Conservation (phyloP, 2,888 invertebrate species). For the Quadriops clusia region DNA sequence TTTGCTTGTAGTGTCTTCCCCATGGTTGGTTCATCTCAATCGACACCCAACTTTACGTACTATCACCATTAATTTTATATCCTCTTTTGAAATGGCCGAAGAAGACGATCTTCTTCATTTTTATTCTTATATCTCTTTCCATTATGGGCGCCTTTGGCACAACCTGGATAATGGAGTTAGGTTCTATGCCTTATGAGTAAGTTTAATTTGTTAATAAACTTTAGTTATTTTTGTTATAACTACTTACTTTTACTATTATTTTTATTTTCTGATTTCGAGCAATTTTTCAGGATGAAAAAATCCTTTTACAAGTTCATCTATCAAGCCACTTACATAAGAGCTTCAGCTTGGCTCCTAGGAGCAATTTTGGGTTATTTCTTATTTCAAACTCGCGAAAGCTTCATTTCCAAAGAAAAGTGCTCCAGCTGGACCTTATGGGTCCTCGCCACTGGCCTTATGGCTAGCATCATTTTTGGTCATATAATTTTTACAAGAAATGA, state of each 20-base stretch:
- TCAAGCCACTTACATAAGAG: slow-evolving; percentile 10
- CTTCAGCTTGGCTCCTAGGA: slow-evolving; percentile 15
- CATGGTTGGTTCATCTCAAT: slow-evolving; percentile 49
- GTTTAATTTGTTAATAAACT: too few relatives aligned
- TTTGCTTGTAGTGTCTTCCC: slow-evolving; percentile 35
- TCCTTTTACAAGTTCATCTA: slow-evolving; percentile 6
- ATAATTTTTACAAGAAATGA: slow-evolving; percentile 8
- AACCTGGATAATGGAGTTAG: slow-evolving; percentile 11
- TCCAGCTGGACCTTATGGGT: too few relatives aligned
- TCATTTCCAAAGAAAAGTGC: too few relatives aligned
- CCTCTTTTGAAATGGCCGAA: slow-evolving; percentile 16
- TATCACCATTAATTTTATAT: slow-evolving; percentile 38
- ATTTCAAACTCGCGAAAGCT: slow-evolving; percentile 4
- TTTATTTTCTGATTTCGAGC: too few relatives aligned
- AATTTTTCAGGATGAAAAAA: background rate
- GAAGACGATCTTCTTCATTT: slow-evolving; percentile 8
- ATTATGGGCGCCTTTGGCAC: slow-evolving; percentile 6
- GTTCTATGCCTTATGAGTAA: too few relatives aligned
- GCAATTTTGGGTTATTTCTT: slow-evolving; percentile 15
- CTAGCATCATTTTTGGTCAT: slow-evolving; percentile 10
- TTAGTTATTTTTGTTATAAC: too few relatives aligned
- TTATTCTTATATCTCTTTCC: slow-evolving; percentile 4
- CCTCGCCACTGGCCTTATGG: slow-evolving; percentile 3
- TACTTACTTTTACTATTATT: too few relatives aligned
- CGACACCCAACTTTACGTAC: slow-evolving; percentile 45